phyloP scores from a whole-genome alignment of 2,113 vertebrate species.

The Callospermophilus lateralis region DNA sequence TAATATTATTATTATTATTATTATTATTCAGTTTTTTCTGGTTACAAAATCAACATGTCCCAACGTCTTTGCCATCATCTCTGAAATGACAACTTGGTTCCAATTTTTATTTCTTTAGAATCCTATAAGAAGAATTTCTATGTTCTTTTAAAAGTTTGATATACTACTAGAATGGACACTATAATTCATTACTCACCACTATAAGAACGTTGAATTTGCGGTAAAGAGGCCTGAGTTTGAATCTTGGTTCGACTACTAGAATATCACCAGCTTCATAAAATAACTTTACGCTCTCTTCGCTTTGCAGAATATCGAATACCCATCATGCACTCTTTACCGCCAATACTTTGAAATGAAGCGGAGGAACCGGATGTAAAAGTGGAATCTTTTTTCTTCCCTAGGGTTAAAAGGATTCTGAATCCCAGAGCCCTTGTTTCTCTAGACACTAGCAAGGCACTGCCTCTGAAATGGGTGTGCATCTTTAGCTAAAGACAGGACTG shows the following conservation, averaged over 20 bases:
- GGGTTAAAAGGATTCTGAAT: neutral
- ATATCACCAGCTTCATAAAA: constrained; percentile 42
- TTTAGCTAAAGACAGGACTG: constrained; percentile 5
- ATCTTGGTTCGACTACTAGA: constrained; percentile 47
- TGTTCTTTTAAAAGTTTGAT: constrained; percentile 57
- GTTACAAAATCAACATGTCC: constrained; percentile 41
- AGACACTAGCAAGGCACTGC: neutral
- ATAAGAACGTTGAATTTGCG: constrained; percentile 52
- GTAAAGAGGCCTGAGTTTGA: constrained; percentile 44
- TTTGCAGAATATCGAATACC: constrained; percentile 64
- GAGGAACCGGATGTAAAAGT: constrained; percentile 40
- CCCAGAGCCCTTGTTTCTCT: neutral
- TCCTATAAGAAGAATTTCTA: constrained; percentile 41
- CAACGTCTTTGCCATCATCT: neutral
- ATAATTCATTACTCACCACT: constrained; percentile 76
- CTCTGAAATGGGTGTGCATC: neutral
- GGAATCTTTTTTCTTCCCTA: constrained; percentile 29
- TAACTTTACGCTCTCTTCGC: constrained; percentile 24
- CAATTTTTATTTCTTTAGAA: constrained; percentile 38
- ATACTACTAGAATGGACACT: neutral
- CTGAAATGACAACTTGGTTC: constrained; percentile 12
- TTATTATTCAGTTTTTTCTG: neutral
- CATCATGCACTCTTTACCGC: constrained; percentile 81
- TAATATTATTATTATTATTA: too few relatives aligned
- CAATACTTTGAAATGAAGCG: constrained; percentile 67